phyloP scores from a whole-genome alignment of 2,113 vertebrate species.

The Azemiops feae region DNA sequence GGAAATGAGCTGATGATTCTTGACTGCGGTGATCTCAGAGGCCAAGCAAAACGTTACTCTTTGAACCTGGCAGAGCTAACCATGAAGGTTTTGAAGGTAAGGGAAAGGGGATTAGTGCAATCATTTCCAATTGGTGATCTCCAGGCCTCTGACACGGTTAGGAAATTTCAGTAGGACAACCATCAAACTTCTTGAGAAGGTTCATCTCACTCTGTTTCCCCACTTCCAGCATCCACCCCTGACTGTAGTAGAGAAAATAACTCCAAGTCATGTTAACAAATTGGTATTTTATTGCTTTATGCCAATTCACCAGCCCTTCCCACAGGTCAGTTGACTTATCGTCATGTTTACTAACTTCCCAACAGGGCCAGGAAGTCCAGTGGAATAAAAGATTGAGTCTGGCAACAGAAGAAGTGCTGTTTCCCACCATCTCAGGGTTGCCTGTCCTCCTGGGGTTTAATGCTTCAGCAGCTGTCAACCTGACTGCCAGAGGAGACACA shows the following conservation, averaged over 20 bases:
- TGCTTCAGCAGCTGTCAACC: slow-evolving; percentile 72
- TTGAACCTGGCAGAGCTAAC: slow-evolving; percentile 75
- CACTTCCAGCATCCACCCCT: background rate
- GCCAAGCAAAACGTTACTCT: slow-evolving; percentile 67
- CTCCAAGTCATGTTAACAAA: background rate
- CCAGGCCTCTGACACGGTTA: background rate
- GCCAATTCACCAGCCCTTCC: background rate
- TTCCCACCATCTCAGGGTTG: slow-evolving; percentile 82
- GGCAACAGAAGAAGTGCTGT: slow-evolving; percentile 72
- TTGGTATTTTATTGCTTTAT: background rate
- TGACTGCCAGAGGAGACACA: slow-evolving; percentile 74
- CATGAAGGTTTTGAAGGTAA: slow-evolving; percentile 83
- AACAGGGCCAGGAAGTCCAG: slow-evolving; percentile 82
- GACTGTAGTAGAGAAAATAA: background rate
- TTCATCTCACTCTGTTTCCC: background rate
- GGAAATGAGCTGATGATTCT: slow-evolving; percentile 80
- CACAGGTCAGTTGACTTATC: background rate
- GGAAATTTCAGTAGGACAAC: background rate
- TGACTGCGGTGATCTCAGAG: slow-evolving; percentile 72
- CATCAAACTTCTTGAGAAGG: background rate
- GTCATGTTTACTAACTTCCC: background rate
- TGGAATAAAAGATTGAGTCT: slow-evolving; percentile 75
- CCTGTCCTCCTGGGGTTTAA: slow-evolving; percentile 78
- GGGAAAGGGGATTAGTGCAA: background rate
- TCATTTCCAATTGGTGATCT: background rate